Evolutionary conservation across 2,113 vertebrate species (phyloP).

Genomic region (Bothrops jararaca): DNA sequence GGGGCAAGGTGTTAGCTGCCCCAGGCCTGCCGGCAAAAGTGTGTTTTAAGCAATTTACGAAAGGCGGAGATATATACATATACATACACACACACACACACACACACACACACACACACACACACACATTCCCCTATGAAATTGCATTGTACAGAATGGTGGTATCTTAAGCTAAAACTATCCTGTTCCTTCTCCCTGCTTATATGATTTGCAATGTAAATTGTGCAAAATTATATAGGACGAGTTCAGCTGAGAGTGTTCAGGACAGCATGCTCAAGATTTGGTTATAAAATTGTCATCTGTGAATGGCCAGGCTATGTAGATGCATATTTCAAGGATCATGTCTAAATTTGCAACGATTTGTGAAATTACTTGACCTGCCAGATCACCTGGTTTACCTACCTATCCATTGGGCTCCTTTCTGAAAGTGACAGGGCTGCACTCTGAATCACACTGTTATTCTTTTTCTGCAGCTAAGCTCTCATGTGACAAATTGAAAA

Average conservation of each 20-base stretch:
- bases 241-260: conserved; percentile 44
- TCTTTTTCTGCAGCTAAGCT: conserved; percentile 35
- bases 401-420: not conserved
- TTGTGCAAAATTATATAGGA: not conserved
- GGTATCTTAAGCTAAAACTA: conserved; percentile 27
- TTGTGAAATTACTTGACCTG: not conserved
- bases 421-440: conserved; percentile 18
- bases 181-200: conserved; percentile 4
- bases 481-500: conserved; percentile 31
- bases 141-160: conserved; percentile 22
- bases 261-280: conserved; percentile 17
- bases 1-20: too few relatives aligned
- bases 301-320: conserved; percentile 36
- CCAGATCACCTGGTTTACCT: conserved; percentile 13
- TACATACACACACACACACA: too few relatives aligned
- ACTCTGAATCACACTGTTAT: conserved; percentile 22
- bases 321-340: conserved; percentile 44
- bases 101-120: too few relatives aligned
- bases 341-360: conserved; percentile 34
- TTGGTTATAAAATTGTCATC: conserved; percentile 12
- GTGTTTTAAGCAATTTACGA: too few relatives aligned
- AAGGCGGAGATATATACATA: too few relatives aligned
- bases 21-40: too few relatives aligned
- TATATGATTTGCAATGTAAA: conserved; percentile 27
- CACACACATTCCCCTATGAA: not conserved